Conservation (phyloP, 2,888 invertebrate genomes). For the Nebria brevicollis region DNA sequence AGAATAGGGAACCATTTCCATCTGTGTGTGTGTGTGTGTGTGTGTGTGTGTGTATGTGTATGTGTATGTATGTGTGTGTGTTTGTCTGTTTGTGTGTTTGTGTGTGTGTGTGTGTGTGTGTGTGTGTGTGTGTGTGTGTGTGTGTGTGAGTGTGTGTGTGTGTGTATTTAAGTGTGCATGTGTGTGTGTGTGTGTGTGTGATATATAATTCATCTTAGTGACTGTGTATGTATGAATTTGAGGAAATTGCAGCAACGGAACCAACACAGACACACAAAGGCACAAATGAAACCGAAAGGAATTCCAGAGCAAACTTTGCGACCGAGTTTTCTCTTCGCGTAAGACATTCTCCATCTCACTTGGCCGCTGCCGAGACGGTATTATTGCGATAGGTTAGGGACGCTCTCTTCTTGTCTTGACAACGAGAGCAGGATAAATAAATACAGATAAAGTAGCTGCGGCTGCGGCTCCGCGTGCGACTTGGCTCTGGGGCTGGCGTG, state of each 20-base stretch:
- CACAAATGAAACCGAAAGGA: constrained; percentile 46
- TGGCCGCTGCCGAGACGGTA: constrained; percentile 35
- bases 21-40: not conserved
- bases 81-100: not conserved
- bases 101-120: not conserved
- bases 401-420: constrained; percentile 43
- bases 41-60: too few relatives aligned
- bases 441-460: constrained; percentile 47
- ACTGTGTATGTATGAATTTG: not conserved
- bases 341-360: constrained; percentile 15
- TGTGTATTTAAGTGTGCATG: not conserved
- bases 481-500: constrained; percentile 12
- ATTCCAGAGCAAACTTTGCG: constrained; percentile 39
- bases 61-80: too few relatives aligned
- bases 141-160: too few relatives aligned
- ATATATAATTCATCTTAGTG: too few relatives aligned
- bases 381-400: constrained; percentile 37
- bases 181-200: not conserved
- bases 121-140: too few relatives aligned
- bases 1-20: not conserved
- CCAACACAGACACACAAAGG: constrained; percentile 38
- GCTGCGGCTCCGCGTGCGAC: constrained; percentile 12
- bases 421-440: constrained; percentile 46
- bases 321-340: constrained; percentile 41
- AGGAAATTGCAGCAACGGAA: not conserved